phyloP scores from a whole-genome alignment of 1,140 invertebrate species.

The Heliothis virescens region DNA sequence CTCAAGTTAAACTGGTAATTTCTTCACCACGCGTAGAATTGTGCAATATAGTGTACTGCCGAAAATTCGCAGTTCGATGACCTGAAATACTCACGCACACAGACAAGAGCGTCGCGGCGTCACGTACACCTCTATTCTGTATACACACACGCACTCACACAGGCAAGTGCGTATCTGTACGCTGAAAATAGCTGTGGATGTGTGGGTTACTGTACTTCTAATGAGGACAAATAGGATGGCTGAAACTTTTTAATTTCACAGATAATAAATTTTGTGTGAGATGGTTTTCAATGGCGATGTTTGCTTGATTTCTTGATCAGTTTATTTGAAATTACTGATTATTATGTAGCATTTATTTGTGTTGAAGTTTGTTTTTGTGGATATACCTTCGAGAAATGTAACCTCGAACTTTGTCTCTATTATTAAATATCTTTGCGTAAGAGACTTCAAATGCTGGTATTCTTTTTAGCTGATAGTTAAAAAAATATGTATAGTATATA shows the following conservation, averaged over 20 bases:
- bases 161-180: constrained; percentile 6
- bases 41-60: constrained; percentile 56
- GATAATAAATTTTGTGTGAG: constrained; percentile 21
- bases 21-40: constrained; percentile 38
- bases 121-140: constrained; percentile 42
- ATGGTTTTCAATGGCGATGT: background rate
- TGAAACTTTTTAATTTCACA: constrained; percentile 53
- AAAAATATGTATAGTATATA: no score
- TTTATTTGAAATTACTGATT: background rate
- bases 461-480: no score
- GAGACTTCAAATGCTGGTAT: no score
- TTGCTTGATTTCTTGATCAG: background rate
- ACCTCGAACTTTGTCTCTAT: no score
- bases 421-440: no score
- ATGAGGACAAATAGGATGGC: constrained; percentile 54
- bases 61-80: constrained; percentile 58
- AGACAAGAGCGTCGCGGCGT: constrained; percentile 54
- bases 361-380: no score
- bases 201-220: constrained; percentile 48
- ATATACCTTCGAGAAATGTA: no score
- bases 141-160: constrained; percentile 48
- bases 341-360: no score
- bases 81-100: constrained; percentile 55
- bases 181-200: constrained; percentile 43
- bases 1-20: constrained; percentile 50